Evolutionary conservation across 2,797 vertebrate genomes (phyloP), one percentile per base, ranked within the genome.

Genomic region (Microcaecilia unicolor): DNA sequence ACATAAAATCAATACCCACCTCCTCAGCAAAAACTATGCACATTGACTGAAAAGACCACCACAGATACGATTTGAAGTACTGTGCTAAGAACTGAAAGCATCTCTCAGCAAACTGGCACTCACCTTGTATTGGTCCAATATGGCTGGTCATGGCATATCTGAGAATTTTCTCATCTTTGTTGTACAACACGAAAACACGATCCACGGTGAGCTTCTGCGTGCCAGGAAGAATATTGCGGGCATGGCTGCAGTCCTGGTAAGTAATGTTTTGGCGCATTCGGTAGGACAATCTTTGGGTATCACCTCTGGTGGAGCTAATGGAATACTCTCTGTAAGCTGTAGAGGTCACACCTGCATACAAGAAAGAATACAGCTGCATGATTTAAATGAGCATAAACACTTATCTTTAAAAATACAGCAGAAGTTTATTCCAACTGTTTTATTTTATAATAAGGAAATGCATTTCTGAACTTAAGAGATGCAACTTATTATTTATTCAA

Each of bases 61-160:
- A n/a, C n/a, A n/a, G n/a, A n/a, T n/a, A n/a, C n/a, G n/a, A n/a
- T n/a, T n/a, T n/a, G n/a, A n/a, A n/a, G n/a, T n/a, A n/a, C n/a
- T n/a, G n/a, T n/a, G n/a, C n/a, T n/a, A n/a, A n/a, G n/a, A n/a
- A n/a, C n/a, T 15, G 15, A 12, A 33, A 18, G 2, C 4, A 5
- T 28, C 14, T 45, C 41, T 34, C 19, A 2, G 7, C 20, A 32
- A 20, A 26, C 15, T 7, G 25, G 26, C 15, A 6, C 80, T 67
- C 71, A 97, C 95, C 91, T 72, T 55, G 78, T 0, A 78, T 52
- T 0, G 70, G 80, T 44, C 88, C 79, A 9, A 98, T 64, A 28
- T 88, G 90, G 74, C 87, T 90, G 16, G 89, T 88, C 47, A 96
- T 69, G 23, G 93, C 93, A 1, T 90, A 98, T 65, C 93, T 80